A percentile compares a stretch with the other conserved stretches of the same genome.
phyloP scores from a whole-genome alignment of 1,140 invertebrate species.

The Drosophila azteca region DNA sequence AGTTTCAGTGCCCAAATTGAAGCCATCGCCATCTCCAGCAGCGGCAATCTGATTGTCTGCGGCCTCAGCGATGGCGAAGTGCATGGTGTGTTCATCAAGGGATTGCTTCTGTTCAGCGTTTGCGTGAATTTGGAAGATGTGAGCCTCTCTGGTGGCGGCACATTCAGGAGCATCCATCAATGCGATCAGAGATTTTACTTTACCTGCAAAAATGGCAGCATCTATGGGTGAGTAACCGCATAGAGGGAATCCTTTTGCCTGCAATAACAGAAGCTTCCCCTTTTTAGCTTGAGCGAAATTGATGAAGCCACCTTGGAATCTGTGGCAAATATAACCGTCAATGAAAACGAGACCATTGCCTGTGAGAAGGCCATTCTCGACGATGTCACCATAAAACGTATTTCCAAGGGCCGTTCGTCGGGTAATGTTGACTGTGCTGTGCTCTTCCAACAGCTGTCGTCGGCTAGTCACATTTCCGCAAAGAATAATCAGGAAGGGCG shows the following conservation, averaged over 20 bases:
- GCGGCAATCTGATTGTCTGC: constrained; percentile 76
- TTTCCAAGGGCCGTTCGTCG: constrained; percentile 35
- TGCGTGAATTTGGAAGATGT: constrained; percentile 69
- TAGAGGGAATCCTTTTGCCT: background rate
- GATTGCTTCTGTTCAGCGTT: constrained; percentile 68
- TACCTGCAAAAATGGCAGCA: constrained; percentile 71
- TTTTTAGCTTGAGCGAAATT: constrained; percentile 64
- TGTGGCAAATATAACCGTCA: constrained; percentile 41
- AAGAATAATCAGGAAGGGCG: constrained; percentile 47
- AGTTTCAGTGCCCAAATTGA: constrained; percentile 71
- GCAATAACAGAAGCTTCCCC: background rate
- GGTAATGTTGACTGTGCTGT: constrained; percentile 52
- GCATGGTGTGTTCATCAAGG: constrained; percentile 77
- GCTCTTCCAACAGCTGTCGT: constrained; percentile 26
- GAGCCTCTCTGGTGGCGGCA: constrained; percentile 32
- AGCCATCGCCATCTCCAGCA: constrained; percentile 64
- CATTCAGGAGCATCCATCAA: constrained; percentile 68
- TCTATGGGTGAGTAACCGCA: constrained; percentile 58
- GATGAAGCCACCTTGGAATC: constrained; percentile 62
- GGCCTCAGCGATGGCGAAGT: constrained; percentile 76
- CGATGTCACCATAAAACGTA: constrained; percentile 56
- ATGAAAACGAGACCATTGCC: constrained; percentile 57
- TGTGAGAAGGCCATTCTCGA: constrained; percentile 59
- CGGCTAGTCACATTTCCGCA: constrained; percentile 10
- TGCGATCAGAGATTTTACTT: constrained; percentile 63